Evolutionary conservation across 92 coral and sea anemone species (phyloP), one percentile per base, ranked within the genome.

Genomic region (Palythoa heliodiscus): DNA sequence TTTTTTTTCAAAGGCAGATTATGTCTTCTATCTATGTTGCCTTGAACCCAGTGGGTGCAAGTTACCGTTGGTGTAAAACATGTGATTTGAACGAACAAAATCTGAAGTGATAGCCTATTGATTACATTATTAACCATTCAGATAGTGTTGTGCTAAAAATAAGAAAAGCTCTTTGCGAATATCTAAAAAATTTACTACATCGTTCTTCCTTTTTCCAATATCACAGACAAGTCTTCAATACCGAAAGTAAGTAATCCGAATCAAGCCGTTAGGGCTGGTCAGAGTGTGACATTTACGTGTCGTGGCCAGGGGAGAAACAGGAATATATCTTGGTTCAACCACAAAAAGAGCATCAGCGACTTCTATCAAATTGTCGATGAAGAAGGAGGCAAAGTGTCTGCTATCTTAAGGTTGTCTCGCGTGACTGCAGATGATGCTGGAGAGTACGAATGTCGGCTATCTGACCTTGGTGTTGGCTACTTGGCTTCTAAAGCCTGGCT

Each of bases 361-460:
- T 2, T 24, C 11, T 70, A 43, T 11, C 84, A 66, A 40, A 47
- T 74, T n/a, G 37, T 80, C 19, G 63, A 80, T 52, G 25, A 74
- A 80, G 72, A 19, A 11, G 23, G 14, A 14, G 84, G 38, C 12
- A 52, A 47, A 4, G 23, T 53, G 64, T 17, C 61, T 48, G 84
- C 74, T 70, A 48, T 70, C 74, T 66, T 80, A 50, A 80, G 16
- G 16, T 17, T 80, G 37, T 10, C 43, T 52, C 73, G 63, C 20
- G 84, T 80, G 11, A 19, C 72, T 17, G 73, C 17, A 29, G 74
- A 35, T 20, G 73, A 80, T 24, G 74, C 73, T 23, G 84, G 84
- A 38, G 84, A 80, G 60, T 80, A 80, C 75, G 84, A 80, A 47
- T 80, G 84, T 48, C 73, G 84, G 15, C 39, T 39, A 17, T 37